Evolutionary conservation across 2,113 vertebrate genomes (phyloP), one percentile per base, ranked within the genome.

Genomic region (Prochilodus magdalenae): DNA sequence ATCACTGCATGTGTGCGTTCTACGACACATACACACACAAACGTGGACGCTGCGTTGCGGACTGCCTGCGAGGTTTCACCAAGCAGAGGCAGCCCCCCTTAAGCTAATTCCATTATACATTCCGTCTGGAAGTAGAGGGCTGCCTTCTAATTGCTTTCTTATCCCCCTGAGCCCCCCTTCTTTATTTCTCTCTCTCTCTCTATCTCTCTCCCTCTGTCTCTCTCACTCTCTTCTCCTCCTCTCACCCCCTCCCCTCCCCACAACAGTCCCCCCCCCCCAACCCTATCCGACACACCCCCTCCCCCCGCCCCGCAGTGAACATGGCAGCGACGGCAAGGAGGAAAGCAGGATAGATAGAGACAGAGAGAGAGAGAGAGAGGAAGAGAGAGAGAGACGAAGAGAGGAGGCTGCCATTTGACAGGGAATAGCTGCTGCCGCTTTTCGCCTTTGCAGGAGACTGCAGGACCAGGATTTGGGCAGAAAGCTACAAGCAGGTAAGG

Each of bases 61-160:
- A 89, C 90, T 87, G 78, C 76, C 82, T 86, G 87, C 80, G 82
- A 88, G 87, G 89, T 86, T 60, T 84, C 81, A 84, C 77, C 85
- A 82, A 60, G 86, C 86, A 91, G 85, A 87, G 88, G 83, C 87
- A 85, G 84, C 83, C 76, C 79, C 79, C 74, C 80, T 29, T 27
- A 30, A 93, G 92, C 93, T 93, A 93, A 94, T 94, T 93, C 93
- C 94, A 93, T 94, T 94, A 94, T 93, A 93, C 87, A 92, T 93
- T 92, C 93, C 75, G 84, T 93, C 92, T 94, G 92, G 91, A 93
- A 93, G 93, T 91, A 91, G 91, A 91, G 90, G 92, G 88, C 91
- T 93, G 93, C 91, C 90, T 92, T 92, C 93, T 94, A 94, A 94
- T 94, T 94, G 94, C 94, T 94, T 94, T 94, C 92, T 92, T 93